Evolutionary conservation across 2,888 invertebrate genomes (phyloP).

Genomic region (Oscheius myriophilus): DNA sequence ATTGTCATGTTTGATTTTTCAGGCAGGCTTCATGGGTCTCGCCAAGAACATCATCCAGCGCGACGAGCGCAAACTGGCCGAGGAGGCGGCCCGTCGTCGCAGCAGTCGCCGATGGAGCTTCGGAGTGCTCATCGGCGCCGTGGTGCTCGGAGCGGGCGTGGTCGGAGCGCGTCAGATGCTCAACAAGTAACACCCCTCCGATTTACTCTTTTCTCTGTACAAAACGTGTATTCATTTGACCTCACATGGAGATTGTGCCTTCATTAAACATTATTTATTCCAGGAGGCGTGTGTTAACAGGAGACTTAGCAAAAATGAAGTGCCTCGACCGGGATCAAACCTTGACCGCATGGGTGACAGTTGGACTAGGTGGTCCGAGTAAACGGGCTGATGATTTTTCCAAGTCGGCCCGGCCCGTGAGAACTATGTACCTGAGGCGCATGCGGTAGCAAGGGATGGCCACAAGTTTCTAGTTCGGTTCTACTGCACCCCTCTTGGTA

Average conservation of each 20-base stretch:
- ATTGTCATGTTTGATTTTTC: no score
- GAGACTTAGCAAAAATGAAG: no score
- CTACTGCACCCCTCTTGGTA: no score
- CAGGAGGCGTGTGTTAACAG: neutral
- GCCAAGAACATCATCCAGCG: constrained; percentile 31
- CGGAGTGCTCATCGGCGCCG: constrained; percentile 30
- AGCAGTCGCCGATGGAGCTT: constrained; percentile 31
- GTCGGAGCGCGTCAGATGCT: constrained; percentile 14
- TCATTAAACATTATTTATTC: neutral
- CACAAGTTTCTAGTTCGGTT: no score
- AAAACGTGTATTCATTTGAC: constrained; percentile 25
- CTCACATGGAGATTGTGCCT: constrained; percentile 1
- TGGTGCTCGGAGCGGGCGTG: constrained; percentile 24
- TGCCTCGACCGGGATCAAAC: no score
- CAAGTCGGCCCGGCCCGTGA: no score
- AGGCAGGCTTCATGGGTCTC: constrained; percentile 44
- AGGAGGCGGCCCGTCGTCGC: constrained; percentile 1
- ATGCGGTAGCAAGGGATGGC: no score
- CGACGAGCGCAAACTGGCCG: constrained; percentile 19
- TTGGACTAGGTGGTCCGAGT: no score
- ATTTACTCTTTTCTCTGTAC: neutral
- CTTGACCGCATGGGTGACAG: no score
- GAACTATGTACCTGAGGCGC: no score
- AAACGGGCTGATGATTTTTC: no score
- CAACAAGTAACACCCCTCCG: constrained; percentile 3